These are phyloP conservation scores for Mobula hypostoma DNA, from an alignment of 2,113 vertebrate species.

Conservation along the genomic window DNA sequence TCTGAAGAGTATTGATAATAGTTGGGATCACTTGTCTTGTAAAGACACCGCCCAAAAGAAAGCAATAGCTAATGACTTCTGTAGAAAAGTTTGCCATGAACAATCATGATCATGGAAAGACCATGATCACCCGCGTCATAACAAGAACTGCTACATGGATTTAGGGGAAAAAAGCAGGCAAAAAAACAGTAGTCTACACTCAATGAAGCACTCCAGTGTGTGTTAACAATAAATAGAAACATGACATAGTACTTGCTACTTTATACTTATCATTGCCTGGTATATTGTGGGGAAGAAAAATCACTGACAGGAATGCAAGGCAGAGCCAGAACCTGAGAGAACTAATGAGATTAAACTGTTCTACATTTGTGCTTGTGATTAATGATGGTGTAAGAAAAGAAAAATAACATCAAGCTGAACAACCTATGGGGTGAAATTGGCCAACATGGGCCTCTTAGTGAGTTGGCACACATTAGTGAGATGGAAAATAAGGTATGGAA, in stretches of 20 bases:
- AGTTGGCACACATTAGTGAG: background rate
- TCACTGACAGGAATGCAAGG: background rate
- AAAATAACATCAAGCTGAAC: background rate
- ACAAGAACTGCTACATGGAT: background rate
- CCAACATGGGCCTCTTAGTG: background rate
- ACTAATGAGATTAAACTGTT: constrained; percentile 29
- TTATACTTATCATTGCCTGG: too few species aligned
- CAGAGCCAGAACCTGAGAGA: background rate
- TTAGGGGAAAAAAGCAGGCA: background rate
- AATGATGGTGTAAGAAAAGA: background rate
- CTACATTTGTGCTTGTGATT: background rate
- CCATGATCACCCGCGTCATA: too few species aligned
- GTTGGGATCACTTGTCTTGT: too few species aligned
- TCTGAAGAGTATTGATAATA: too few species aligned
- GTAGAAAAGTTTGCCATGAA: too few species aligned
- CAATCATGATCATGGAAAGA: too few species aligned
- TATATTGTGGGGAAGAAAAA: constrained; percentile 19
- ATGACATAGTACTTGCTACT: background rate
- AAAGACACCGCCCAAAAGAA: too few species aligned
- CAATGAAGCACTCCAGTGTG: background rate
- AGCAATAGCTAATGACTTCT: too few species aligned
- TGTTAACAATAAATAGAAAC: background rate
- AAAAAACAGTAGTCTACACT: background rate
- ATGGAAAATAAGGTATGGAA: background rate
- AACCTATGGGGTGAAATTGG: background rate